Evolutionary conservation across 2,113 vertebrate genomes (phyloP), one percentile per base, ranked within the genome.

Genomic region (Melanostigma gelatinosum): DNA sequence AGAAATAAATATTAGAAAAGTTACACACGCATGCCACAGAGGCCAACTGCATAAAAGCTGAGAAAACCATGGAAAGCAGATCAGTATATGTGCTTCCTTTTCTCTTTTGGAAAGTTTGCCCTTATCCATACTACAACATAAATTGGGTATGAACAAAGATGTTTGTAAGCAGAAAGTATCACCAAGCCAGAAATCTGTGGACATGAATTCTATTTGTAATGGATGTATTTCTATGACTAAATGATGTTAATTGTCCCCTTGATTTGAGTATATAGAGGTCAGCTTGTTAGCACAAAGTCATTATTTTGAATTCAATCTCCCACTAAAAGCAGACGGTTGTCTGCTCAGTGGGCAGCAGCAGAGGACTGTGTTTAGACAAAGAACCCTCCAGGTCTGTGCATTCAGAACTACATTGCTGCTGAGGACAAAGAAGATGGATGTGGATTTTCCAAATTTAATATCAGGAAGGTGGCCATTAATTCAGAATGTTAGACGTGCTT

Each of bases 301-400:
- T 57, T 58, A 58, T 58, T 58, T 58, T 58, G 55, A 58, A 58
- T 58, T 58, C 13, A 27, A 58, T 58, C 11, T 58, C 22, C 55
- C 55, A 58, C 11, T 6, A 58, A 29, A 58, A 58, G 15, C 54
- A 57, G 13, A 16, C 16, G 0, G 52, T 44, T 27, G 48, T 24
- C 3, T 15, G 55, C 55, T 58, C 24, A 29, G 55, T 29, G 24
- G 38, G 6, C 22, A 29, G 57, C 38, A 67, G 63, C 50, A 57
- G n/a, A 22, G 7, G 54, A 62, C 15, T 32, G 42, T 40, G 16
- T 2, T 60, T 36, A 20, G 18, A 77, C 8, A 24, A 38, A 44
- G 32, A 52, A 62, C 10, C 40, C 48, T 50, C 32, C 29, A 38
- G 57, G 15, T 55, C 54, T 70, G 57, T 32, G 4, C 3, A 62